Percentiles rank a stretch among this genome's conserved stretches.
Evolutionary conservation across 2,113 vertebrate genomes (phyloP).

Genomic region (Podocnemis expansa): DNA sequence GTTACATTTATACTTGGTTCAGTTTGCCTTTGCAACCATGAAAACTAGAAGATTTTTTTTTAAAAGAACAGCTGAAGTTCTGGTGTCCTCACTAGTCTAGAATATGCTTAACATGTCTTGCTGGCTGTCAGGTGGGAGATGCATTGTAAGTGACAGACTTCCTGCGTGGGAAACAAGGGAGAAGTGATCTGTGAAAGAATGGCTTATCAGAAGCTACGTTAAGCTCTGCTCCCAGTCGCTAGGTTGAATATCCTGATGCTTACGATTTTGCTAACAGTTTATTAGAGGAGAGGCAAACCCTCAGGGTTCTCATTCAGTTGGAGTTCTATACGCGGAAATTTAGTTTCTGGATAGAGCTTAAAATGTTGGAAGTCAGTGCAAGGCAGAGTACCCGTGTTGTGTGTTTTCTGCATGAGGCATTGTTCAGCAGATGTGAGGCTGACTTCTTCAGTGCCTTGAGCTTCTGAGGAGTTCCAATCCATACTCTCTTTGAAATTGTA

Average conservation of each 20-base stretch:
- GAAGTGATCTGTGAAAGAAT: background rate
- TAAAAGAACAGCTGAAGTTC: background rate
- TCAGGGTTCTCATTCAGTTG: background rate
- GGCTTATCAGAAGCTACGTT: background rate
- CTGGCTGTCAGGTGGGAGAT: fast-evolving
- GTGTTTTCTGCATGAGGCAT: background rate
- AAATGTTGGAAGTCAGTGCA: no score
- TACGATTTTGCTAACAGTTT: background rate
- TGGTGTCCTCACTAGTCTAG: background rate
- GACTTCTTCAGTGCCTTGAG: background rate
- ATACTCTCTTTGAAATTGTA: background rate
- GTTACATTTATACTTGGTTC: no score
- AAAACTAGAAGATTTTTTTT: no score
- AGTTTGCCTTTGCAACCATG: no score
- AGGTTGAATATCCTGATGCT: background rate
- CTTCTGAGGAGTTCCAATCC: no score
- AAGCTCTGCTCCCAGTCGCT: background rate
- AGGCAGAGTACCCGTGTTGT: no score
- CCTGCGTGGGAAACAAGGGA: background rate
- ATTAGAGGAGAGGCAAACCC: background rate
- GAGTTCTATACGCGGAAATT: background rate
- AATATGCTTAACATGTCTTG: background rate
- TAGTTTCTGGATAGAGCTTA: no score
- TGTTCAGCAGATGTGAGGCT: background rate
- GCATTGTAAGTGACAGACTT: background rate